phyloP scores from a whole-genome alignment of 2,888 invertebrate genomes.

The Leptinotarsa peninsularis region DNA sequence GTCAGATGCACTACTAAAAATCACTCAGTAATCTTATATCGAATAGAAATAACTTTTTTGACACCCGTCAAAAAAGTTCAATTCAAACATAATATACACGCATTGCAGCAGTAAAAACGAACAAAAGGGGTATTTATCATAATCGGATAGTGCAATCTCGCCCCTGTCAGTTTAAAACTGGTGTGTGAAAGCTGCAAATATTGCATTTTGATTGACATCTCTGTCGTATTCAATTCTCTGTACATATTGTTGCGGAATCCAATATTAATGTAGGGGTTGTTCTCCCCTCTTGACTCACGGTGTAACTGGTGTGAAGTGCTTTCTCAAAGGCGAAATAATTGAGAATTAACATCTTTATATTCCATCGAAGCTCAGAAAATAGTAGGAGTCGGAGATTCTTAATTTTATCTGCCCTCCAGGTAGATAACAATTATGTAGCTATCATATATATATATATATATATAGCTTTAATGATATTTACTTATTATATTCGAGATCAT shows the following conservation, averaged over 20 bases:
- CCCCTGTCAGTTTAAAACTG: constrained; percentile 57
- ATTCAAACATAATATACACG: not conserved
- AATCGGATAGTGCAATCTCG: constrained; percentile 40
- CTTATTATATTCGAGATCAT: too few relatives aligned
- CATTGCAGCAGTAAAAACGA: not conserved
- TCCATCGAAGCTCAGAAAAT: not conserved
- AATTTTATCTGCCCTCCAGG: too few relatives aligned
- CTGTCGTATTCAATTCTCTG: constrained; percentile 56
- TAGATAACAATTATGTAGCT: too few relatives aligned
- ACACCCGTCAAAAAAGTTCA: too few relatives aligned
- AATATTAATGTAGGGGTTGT: constrained; percentile 45
- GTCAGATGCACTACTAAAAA: too few relatives aligned
- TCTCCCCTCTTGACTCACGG: constrained; percentile 43
- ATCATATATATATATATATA: too few relatives aligned
- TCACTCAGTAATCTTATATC: too few relatives aligned
- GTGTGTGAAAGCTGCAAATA: constrained; percentile 59
- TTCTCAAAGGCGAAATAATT: constrained; percentile 26
- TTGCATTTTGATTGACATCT: constrained; percentile 60
- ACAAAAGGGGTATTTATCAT: constrained; percentile 20
- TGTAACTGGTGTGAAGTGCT: constrained; percentile 47
- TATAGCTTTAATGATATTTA: too few relatives aligned
- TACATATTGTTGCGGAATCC: constrained; percentile 56
- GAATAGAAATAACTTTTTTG: too few relatives aligned
- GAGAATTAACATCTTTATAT: not conserved
- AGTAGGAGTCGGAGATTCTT: not conserved